These are phyloP conservation scores for Drosophila testacea DNA, from an alignment of 2,888 invertebrate genomes.

Conservation along the genomic window DNA sequence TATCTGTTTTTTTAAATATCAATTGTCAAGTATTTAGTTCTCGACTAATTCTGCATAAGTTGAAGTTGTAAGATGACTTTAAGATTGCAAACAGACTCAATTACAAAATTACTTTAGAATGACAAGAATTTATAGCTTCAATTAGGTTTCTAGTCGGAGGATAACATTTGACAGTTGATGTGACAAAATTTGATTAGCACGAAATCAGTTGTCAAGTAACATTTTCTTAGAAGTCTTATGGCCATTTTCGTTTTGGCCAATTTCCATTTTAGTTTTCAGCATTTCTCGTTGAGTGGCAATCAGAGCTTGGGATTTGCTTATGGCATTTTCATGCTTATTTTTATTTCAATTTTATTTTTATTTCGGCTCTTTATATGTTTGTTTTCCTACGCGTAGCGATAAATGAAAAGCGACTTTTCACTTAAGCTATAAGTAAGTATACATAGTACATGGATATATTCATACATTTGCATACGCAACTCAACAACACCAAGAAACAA, in stretches of 20 bases:
- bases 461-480: constrained; percentile 59
- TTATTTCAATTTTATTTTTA: constrained; percentile 44
- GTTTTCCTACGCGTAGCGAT: constrained; percentile 32
- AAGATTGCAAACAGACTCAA: neutral
- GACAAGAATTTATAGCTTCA: neutral
- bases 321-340: constrained; percentile 56
- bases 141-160: constrained; percentile 19
- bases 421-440: constrained; percentile 15
- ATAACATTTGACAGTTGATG: constrained; percentile 31
- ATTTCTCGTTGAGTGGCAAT: constrained; percentile 51
- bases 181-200: constrained; percentile 42
- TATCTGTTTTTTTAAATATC: too few relatives aligned
- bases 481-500: constrained; percentile 17
- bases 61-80: neutral
- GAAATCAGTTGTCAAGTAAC: constrained; percentile 22
- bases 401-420: constrained; percentile 47
- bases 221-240: constrained; percentile 55
- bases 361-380: constrained; percentile 51
- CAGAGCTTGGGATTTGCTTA: constrained; percentile 60
- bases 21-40: too few relatives aligned
- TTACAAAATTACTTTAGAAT: neutral
- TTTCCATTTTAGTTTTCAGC: constrained; percentile 58
- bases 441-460: constrained; percentile 26
- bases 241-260: constrained; percentile 55
- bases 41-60: neutral